Percentiles rank a stretch among this genome's conserved stretches.
Conservation (phyloP, 2,888 invertebrate genomes). For the Gonocerus acuteangulatus region DNA sequence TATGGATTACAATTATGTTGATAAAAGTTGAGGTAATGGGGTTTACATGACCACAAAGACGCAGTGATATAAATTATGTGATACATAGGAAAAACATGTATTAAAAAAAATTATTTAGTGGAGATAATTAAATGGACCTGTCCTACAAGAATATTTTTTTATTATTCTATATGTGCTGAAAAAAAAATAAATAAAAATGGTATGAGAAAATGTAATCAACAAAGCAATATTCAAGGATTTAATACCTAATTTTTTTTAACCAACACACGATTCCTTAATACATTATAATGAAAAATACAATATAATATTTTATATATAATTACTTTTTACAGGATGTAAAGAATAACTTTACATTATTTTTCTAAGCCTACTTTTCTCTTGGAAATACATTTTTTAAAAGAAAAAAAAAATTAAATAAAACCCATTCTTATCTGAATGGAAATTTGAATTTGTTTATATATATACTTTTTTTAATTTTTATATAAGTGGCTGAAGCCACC, state of each 20-base stretch:
- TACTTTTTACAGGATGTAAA: slow-evolving; percentile 23
- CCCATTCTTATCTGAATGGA: not conserved
- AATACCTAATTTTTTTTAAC: slow-evolving; percentile 19
- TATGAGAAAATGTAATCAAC: too few relatives aligned
- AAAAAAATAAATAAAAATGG: too few relatives aligned
- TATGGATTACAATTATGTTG: too few relatives aligned
- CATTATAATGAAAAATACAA: slow-evolving; percentile 24
- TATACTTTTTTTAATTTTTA: not conserved
- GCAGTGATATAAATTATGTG: too few relatives aligned
- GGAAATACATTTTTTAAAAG: not conserved
- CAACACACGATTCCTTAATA: slow-evolving; percentile 24
- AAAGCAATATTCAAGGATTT: slow-evolving; percentile 11
- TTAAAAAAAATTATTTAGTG: too few relatives aligned
- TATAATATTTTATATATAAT: slow-evolving; percentile 17
- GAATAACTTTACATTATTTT: slow-evolving; percentile 3
- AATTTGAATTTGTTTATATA: not conserved
- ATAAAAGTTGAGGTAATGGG: too few relatives aligned
- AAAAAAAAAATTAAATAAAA: not conserved
- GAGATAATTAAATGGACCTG: too few relatives aligned
- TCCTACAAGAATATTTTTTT: too few relatives aligned
- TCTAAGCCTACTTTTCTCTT: not conserved
- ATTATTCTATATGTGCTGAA: too few relatives aligned
- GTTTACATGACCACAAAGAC: too few relatives aligned
- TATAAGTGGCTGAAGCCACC: not conserved
- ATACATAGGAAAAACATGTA: too few relatives aligned